A percentile compares a stretch with the other conserved stretches of the same genome.
Evolutionary conservation across 1,140 invertebrate genomes (phyloP).

Genomic region (Marisa cornuarietis): DNA sequence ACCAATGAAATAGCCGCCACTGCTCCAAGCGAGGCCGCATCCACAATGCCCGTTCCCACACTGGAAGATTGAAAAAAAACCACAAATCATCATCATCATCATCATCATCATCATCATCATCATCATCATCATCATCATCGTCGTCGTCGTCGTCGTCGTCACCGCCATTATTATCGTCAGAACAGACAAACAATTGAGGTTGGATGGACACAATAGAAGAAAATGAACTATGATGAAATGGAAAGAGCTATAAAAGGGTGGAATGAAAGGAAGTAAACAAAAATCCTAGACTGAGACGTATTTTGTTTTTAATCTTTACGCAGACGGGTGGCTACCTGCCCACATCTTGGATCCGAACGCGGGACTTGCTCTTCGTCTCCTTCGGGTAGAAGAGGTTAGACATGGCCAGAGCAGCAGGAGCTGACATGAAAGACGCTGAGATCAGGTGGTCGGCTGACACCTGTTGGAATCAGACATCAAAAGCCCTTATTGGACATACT

Average conservation of each 20-base stretch:
- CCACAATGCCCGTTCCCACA: constrained; percentile 81
- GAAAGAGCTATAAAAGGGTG: too few relatives aligned
- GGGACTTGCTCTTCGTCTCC: constrained; percentile 69
- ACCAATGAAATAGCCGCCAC: constrained; percentile 81
- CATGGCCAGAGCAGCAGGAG: constrained; percentile 87
- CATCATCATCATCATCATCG: not conserved
- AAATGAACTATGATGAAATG: not conserved
- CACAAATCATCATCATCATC: not conserved
- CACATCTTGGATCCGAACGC: constrained; percentile 56
- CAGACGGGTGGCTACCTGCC: not conserved
- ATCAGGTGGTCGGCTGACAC: constrained; percentile 71
- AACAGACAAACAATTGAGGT: not conserved
- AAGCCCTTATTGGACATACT: not conserved
- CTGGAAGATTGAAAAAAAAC: constrained; percentile 66
- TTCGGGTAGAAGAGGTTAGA: constrained; percentile 93
- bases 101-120: not conserved
- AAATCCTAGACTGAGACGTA: too few relatives aligned
- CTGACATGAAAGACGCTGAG: constrained; percentile 94
- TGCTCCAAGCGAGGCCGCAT: constrained; percentile 89
- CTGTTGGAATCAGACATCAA: constrained; percentile 38
- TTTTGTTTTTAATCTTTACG: not conserved
- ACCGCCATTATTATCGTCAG: not conserved
- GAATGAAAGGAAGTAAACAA: too few relatives aligned
- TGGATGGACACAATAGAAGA: not conserved
- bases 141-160: not conserved